Evolutionary conservation across 2,113 vertebrate species (phyloP).

Genomic region (Seriola rivoliana): DNA sequence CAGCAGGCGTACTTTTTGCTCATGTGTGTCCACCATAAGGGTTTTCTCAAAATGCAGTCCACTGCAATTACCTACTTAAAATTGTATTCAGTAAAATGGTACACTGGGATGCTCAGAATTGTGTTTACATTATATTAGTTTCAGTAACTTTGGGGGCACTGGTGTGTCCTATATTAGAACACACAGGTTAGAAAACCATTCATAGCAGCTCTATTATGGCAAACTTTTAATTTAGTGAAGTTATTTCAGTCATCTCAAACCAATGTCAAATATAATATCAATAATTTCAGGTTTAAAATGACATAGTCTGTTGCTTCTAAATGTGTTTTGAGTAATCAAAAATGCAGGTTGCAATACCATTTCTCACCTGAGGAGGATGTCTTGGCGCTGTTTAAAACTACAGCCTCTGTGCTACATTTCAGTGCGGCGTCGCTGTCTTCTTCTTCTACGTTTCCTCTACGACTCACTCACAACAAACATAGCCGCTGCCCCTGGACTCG

Average conservation of each 20-base stretch:
- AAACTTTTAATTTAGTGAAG: not conserved
- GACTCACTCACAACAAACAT: not conserved
- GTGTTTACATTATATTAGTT: not conserved
- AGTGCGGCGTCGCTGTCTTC: not conserved
- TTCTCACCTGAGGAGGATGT: slow-evolving; percentile 1
- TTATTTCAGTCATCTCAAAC: not conserved
- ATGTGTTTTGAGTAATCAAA: not conserved
- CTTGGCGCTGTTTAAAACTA: slow-evolving; percentile 60
- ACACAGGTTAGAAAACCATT: no score
- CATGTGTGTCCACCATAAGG: slow-evolving; percentile 16
- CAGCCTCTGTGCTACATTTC: not conserved
- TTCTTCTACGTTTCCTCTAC: slow-evolving; percentile 55
- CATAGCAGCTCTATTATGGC: not conserved
- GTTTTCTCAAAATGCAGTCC: slow-evolving; percentile 11
- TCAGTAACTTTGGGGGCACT: not conserved
- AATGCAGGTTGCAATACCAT: slow-evolving; percentile 33
- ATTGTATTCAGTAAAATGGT: slow-evolving; percentile 6
- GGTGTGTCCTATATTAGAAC: no score
- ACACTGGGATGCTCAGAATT: not conserved
- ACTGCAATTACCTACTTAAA: slow-evolving; percentile 36
- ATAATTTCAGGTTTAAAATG: not conserved
- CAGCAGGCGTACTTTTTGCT: slow-evolving; percentile 59
- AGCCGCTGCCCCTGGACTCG: not conserved
- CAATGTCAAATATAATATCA: not conserved
- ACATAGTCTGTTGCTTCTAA: not conserved